Conservation (phyloP, 2,113 vertebrate genomes). For the Pitta sordida region DNA sequence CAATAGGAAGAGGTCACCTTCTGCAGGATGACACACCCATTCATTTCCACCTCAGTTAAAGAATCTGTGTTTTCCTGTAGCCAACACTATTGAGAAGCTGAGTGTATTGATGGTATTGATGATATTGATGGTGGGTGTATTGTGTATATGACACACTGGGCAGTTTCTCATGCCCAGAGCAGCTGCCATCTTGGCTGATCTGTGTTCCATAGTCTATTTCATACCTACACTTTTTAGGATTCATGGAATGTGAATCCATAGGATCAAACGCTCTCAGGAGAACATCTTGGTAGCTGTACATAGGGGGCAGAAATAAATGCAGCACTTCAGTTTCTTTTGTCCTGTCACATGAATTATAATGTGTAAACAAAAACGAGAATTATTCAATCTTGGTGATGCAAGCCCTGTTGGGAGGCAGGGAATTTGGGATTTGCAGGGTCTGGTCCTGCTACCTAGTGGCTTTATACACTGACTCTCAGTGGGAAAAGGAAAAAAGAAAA, state of each 20-base stretch:
- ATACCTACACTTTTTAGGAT: neutral
- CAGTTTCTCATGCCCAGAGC: neutral
- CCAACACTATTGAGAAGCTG: neutral
- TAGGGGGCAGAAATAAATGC: neutral
- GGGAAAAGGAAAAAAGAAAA: neutral
- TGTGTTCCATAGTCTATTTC: neutral
- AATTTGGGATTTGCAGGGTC: neutral
- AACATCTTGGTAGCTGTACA: neutral
- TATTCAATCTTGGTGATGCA: rapidly evolving
- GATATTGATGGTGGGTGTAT: no score
- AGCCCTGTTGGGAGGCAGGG: neutral
- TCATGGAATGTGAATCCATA: neutral
- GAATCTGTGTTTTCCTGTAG: neutral
- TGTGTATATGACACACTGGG: no score
- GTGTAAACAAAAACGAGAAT: neutral
- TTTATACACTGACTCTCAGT: neutral
- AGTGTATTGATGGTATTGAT: no score
- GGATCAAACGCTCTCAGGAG: neutral
- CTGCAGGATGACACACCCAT: neutral
- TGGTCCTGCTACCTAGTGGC: neutral
- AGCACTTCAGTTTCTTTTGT: neutral
- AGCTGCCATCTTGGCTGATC: neutral
- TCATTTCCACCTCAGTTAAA: neutral
- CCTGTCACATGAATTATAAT: neutral
- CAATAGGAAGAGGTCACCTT: neutral